Conservation (phyloP, 2,888 invertebrate genomes). For the Dastarcus helophoroides region DNA sequence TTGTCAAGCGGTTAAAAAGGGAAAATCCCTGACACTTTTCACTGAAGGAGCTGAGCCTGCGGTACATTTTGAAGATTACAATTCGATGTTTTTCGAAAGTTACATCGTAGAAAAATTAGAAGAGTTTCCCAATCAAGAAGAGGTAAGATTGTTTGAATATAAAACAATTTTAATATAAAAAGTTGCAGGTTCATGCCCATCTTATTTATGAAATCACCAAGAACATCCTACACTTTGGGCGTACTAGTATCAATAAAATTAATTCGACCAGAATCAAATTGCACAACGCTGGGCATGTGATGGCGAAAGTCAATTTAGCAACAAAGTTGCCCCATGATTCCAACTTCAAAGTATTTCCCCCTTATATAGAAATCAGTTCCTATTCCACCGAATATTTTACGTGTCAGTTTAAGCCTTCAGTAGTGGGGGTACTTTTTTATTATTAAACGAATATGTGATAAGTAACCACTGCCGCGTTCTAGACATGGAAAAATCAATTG, state of each 20-base stretch:
- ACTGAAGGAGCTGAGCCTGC: constrained; percentile 46
- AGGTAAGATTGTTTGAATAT: constrained; percentile 22
- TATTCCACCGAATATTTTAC: constrained; percentile 28
- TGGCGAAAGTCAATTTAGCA: constrained; percentile 24
- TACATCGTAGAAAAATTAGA: constrained; percentile 42
- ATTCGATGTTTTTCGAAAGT: constrained; percentile 49
- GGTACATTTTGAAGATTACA: constrained; percentile 45
- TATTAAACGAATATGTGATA: constrained; percentile 1
- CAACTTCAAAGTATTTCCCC: constrained; percentile 29
- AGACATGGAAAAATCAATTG: too few relatives aligned
- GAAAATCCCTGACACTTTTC: constrained; percentile 39
- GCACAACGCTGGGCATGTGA: constrained; percentile 33
- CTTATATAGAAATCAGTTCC: constrained; percentile 27
- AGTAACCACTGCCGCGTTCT: too few relatives aligned
- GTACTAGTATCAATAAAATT: constrained; percentile 30
- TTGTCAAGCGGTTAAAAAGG: constrained; percentile 39
- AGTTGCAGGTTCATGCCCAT: constrained; percentile 9
- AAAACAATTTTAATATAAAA: not conserved
- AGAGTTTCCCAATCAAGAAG: constrained; percentile 41
- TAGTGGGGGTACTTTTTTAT: constrained; percentile 30
- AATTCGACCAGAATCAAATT: constrained; percentile 29
- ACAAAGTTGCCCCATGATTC: constrained; percentile 19
- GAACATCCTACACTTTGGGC: constrained; percentile 32
- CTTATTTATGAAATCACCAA: constrained; percentile 32
- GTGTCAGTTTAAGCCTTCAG: constrained; percentile 34